Base-by-base conservation (phyloP, 2,797 vertebrate species). In the Anisognathus igniventris region DNA sequence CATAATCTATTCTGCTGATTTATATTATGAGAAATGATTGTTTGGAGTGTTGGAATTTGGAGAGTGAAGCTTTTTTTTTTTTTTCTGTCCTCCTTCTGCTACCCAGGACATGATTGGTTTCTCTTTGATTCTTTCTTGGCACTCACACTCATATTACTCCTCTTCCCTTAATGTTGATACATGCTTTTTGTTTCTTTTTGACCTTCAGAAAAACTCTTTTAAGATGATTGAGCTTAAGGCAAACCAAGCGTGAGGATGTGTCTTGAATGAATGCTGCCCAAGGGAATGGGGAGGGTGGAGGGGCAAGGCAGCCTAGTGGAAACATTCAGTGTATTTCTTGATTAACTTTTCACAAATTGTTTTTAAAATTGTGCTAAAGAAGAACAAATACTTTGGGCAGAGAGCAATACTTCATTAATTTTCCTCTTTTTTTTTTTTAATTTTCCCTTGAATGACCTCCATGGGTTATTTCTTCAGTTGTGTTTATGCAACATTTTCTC, bases 121-220 rank as follows among this genome's bases (percentile, higher is more conserved):
- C 50, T 70, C 79, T 93, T 68, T 74, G 61, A 80, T 86, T 92
- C 68, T 51, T 88, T 96, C 78, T 86, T 94, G 84, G 81, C 89
- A 78, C 35, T 30, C 17, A 19, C 35, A 28, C 35, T 86, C 76
- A 70, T 44, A 57, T 79, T 78, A 78, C 77, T 92, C 58, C 37
- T 53, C 57, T 87, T 92, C 45, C 50, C 31, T 94, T 96, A 87
- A 78, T 76, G 80, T 54, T 88, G 54, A 86, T 93, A 72, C 48
- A 88, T 91, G 61, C 47, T 88, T 92, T 95, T 80, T 86, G 58
- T 92, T 92, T 92, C 70, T 86, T 93, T 67, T 56, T 94, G 88
- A 94, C 90, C 88, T 96, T 96, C 88, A 94, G 86, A 84, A 81
- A 72, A 71, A 42, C 30, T 91, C 67, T 76, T 84, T 88, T 50